These are phyloP conservation scores for Plebejus melissa DNA, from an alignment of 2,888 invertebrate species.

Conservation along the genomic window DNA sequence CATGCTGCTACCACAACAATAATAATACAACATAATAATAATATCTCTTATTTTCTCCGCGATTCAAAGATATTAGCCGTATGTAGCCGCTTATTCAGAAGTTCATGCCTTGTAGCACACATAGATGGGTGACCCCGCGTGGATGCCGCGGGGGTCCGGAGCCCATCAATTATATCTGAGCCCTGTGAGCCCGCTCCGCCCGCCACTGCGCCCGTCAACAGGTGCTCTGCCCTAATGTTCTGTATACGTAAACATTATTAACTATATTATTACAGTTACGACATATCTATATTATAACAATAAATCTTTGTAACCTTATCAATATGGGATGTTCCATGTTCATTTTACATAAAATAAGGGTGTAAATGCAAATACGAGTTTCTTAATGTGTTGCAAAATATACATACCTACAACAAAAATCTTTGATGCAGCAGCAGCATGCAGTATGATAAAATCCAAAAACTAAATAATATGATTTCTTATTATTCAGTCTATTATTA, in stretches of 20 bases:
- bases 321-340: background rate
- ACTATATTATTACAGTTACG: background rate
- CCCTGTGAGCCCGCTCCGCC: slow-evolving; percentile 38
- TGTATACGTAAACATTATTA: slow-evolving; percentile 7
- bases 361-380: background rate
- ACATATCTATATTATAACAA: background rate
- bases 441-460: too few relatives aligned
- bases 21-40: too few relatives aligned
- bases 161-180: slow-evolving; percentile 57
- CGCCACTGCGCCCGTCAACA: slow-evolving; percentile 52
- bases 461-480: background rate
- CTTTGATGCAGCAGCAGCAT: too few relatives aligned
- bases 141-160: slow-evolving; percentile 52
- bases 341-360: background rate
- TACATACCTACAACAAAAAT: too few relatives aligned
- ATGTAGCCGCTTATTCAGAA: background rate
- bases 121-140: slow-evolving; percentile 11
- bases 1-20: too few relatives aligned
- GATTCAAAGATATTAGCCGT: background rate
- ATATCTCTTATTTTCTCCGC: background rate
- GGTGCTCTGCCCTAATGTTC: slow-evolving; percentile 45
- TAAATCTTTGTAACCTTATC: background rate
- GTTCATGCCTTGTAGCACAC: background rate
- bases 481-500: background rate
- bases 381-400: too few relatives aligned